A percentile compares a stretch with the other conserved stretches of the same genome.
Conservation (phyloP, 2,797 vertebrate genomes). For the Hozukius guyotensis region DNA sequence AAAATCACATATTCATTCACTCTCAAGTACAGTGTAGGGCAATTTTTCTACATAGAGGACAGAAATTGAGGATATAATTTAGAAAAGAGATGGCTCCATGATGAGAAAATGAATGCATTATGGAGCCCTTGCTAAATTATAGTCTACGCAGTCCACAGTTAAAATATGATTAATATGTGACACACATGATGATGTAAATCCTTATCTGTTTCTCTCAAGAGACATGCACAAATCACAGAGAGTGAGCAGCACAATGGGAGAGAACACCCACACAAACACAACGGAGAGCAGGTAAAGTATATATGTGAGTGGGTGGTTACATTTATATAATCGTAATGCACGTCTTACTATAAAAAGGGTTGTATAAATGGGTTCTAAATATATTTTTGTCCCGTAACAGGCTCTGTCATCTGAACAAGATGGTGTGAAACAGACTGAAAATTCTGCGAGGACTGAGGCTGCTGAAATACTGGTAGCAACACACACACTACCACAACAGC, state of each 20-base stretch:
- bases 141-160: background rate
- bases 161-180: background rate
- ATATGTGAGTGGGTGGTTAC: background rate
- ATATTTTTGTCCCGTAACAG: slow-evolving; percentile 17
- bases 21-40: background rate
- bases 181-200: background rate
- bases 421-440: background rate
- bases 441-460: slow-evolving; percentile 3
- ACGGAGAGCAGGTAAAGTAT: slow-evolving; percentile 32
- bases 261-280: slow-evolving; percentile 27
- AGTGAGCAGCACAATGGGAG: slow-evolving; percentile 19
- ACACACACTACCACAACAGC: background rate
- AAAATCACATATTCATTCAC: background rate
- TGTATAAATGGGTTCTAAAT: background rate
- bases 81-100: background rate
- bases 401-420: slow-evolving; percentile 19
- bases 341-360: background rate
- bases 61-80: background rate
- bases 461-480: slow-evolving; percentile 43
- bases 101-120: background rate
- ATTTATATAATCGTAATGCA: background rate
- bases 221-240: background rate
- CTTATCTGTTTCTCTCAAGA: slow-evolving; percentile 27
- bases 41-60: background rate
- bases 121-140: background rate